Evolutionary conservation across 2,888 invertebrate genomes (phyloP).

Genomic region (Parnassius orleans): DNA sequence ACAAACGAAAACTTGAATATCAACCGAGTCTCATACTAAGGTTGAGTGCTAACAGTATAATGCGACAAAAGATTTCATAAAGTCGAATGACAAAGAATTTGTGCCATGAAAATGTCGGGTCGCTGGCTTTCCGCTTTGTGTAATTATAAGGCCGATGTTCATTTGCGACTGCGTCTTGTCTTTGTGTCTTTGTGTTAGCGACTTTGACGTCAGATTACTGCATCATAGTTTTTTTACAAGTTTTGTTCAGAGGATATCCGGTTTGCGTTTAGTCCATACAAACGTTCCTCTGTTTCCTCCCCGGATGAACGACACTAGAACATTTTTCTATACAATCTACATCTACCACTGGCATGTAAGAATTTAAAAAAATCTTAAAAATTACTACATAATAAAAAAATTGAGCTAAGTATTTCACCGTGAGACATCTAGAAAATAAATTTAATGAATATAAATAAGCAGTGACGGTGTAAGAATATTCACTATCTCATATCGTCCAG

Average conservation of each 20-base stretch:
- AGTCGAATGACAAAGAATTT: slow-evolving; percentile 27
- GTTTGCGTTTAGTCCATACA: no score
- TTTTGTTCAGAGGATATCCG: background rate
- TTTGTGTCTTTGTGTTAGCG: slow-evolving; percentile 4
- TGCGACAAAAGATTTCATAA: slow-evolving; percentile 31
- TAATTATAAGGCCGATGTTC: slow-evolving; percentile 22
- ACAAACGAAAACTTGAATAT: slow-evolving; percentile 33
- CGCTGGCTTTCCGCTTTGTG: slow-evolving; percentile 16
- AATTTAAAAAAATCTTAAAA: no score
- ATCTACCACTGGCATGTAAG: no score
- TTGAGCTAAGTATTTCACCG: no score
- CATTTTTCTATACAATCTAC: no score
- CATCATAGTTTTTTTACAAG: background rate
- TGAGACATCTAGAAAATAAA: no score
- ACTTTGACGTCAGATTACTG: slow-evolving; percentile 3
- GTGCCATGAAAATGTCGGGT: slow-evolving; percentile 15
- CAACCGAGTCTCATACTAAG: slow-evolving; percentile 25
- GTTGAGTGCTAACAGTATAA: slow-evolving; percentile 25
- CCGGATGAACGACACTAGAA: no score
- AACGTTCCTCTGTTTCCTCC: no score
- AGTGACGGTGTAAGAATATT: no score
- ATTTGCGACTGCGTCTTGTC: slow-evolving; percentile 10
- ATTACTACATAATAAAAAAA: no score
- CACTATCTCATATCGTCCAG: no score
- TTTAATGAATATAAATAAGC: no score